These are phyloP conservation scores for Myoxocephalus aenaeus DNA, from an alignment of 2,797 vertebrate genomes.

Conservation along the genomic window DNA sequence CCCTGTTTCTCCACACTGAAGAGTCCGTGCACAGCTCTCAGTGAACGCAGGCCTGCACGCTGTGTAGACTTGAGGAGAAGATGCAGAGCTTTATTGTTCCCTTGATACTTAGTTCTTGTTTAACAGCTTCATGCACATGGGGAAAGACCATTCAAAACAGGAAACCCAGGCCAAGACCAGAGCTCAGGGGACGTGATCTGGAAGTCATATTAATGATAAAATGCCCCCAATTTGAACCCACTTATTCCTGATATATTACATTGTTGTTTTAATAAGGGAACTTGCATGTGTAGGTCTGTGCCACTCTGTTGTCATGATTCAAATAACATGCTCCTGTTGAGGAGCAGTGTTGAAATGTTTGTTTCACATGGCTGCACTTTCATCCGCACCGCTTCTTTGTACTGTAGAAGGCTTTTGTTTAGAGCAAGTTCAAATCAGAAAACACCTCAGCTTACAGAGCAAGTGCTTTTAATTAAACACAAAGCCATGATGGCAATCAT, in stretches of 20 bases:
- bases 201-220: too few relatives aligned
- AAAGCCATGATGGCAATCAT: not conserved
- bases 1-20: not conserved
- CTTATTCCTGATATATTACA: not conserved
- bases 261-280: not conserved
- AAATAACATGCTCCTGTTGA: not conserved
- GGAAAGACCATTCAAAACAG: not conserved
- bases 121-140: conserved; percentile 21
- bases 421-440: conserved; percentile 10
- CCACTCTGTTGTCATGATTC: not conserved
- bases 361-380: conserved; percentile 1
- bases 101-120: not conserved
- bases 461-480: conserved; percentile 19
- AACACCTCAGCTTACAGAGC: not conserved
- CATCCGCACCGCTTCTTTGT: not conserved
- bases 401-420: not conserved
- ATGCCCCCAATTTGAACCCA: too few relatives aligned
- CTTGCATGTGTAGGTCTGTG: not conserved
- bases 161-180: not conserved
- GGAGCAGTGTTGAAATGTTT: not conserved
- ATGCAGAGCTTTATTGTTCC: conserved; percentile 35
- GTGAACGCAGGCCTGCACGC: conserved; percentile 50
- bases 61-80: conserved; percentile 54
- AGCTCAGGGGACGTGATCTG: not conserved
- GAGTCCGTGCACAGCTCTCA: conserved; percentile 43